Evolutionary conservation across 2,113 vertebrate genomes (phyloP), one percentile per base, ranked within the genome.

Genomic region (Cyprinodon tularosa): DNA sequence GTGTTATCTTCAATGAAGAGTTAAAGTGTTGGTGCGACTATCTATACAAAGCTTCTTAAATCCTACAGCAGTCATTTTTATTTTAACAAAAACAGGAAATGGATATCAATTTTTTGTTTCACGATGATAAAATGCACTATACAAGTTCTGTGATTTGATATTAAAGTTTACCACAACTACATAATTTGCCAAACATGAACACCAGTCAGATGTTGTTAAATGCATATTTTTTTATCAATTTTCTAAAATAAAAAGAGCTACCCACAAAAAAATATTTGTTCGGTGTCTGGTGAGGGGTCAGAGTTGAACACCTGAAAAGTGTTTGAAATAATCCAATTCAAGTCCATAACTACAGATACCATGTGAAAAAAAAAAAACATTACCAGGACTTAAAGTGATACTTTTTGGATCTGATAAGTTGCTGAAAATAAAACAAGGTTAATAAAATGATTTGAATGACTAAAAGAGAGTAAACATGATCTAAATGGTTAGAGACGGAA

Each of bases 401-500:
- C 6, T 57, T 82, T 38, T 17, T 60, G 64, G 8, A 11, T 37
- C 11, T 48, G 64, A n/a, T 14, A 66, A 80, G 50, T 15, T 64
- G 71, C 4, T 37, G 47, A 68, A 74, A 72, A 45, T 57, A 37
- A 57, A 57, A 57, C 50, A 57, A n/a, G 65, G 70, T 20, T 44
- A 81, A 69, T 71, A 20, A 75, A 74, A 63, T 5, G 12, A 8
- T 14, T 37, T 6, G 5, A 62, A 12, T 4, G 2, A 12, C 17
- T 22, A 15, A 64, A 7, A 47, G 11, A 29, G 15, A 8, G 11
- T 40, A 8, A 8, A 45, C 9, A 12, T 45, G 44, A 45, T 45
- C 44, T 45, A 45, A 45, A 83, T 82, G 86, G 80, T 76, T 79
- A 71, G 81, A 83, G 74, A 85, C 50, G 29, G 75, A 80, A 57